A percentile compares a stretch with the other conserved stretches of the same genome.
phyloP scores from a whole-genome alignment of 2,888 invertebrate genomes.

The Allolobophora icterica region DNA sequence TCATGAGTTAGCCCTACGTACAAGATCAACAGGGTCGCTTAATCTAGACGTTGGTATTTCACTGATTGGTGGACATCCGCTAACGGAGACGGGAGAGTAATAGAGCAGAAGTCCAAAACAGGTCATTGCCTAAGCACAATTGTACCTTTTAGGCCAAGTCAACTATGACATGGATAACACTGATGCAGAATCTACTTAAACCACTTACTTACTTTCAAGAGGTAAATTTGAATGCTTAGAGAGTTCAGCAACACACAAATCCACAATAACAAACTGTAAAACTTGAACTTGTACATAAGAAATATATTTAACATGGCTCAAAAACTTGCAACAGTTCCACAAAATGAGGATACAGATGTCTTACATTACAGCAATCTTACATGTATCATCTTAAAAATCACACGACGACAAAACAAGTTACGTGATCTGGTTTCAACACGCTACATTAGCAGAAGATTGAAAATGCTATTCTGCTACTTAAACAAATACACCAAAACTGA shows the following conservation, averaged over 20 bases:
- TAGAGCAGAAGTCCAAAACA: too few relatives aligned
- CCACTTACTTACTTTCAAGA: too few relatives aligned
- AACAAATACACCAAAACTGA: neutral
- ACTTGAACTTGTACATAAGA: neutral
- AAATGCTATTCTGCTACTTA: neutral
- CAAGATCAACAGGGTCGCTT: too few relatives aligned
- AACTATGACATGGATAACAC: too few relatives aligned
- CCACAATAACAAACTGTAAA: neutral
- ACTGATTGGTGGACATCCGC: too few relatives aligned
- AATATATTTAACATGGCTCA: conserved; percentile 3
- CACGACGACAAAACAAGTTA: neutral
- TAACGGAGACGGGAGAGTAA: too few relatives aligned
- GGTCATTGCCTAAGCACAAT: too few relatives aligned
- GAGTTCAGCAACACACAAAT: neutral
- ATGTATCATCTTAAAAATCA: neutral
- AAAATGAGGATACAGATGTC: conserved; percentile 11
- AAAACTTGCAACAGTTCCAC: conserved; percentile 14
- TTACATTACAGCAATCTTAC: neutral
- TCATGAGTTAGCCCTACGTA: too few relatives aligned
- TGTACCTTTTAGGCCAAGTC: too few relatives aligned
- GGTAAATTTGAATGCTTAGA: too few relatives aligned
- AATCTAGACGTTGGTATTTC: too few relatives aligned
- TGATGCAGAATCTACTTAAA: too few relatives aligned
- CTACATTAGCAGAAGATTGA: neutral
- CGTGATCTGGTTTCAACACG: neutral